Conservation (phyloP, 2,888 invertebrate species). For the Prionchulus punctatus region DNA sequence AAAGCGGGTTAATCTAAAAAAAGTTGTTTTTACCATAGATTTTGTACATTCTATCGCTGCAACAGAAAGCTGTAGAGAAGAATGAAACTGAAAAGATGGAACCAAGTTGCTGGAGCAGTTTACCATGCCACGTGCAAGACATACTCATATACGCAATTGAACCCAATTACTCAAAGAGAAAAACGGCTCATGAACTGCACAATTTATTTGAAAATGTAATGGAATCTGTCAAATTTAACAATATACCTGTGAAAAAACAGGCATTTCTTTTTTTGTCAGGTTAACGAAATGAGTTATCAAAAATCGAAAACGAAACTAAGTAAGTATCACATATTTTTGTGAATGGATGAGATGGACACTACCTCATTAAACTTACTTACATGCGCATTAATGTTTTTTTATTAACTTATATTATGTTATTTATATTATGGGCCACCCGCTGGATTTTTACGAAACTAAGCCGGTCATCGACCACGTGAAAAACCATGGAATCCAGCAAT, state of each 20-base stretch:
- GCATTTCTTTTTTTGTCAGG: too few relatives aligned
- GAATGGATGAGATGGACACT: too few relatives aligned
- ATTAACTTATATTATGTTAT: too few relatives aligned
- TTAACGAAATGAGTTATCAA: too few relatives aligned
- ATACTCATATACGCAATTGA: background rate
- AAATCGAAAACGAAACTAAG: too few relatives aligned
- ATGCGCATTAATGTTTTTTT: too few relatives aligned
- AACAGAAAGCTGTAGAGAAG: background rate
- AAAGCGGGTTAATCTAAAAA: too few relatives aligned
- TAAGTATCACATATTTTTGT: too few relatives aligned
- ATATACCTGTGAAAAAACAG: too few relatives aligned
- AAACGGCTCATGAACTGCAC: background rate
- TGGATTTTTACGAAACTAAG: slow-evolving; percentile 89
- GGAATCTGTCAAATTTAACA: background rate
- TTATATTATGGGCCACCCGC: slow-evolving; percentile 86
- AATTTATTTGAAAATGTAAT: background rate
- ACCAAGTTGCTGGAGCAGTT: background rate
- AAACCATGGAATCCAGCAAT: slow-evolving; percentile 78
- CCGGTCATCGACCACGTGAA: slow-evolving; percentile 73
- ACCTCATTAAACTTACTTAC: too few relatives aligned
- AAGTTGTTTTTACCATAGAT: too few relatives aligned
- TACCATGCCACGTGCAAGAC: background rate
- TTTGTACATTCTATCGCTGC: background rate
- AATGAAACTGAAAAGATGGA: background rate
- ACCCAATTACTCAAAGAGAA: background rate